These are phyloP conservation scores for Equus quagga DNA, from an alignment of 2,113 vertebrate genomes.

Conservation along the genomic window DNA sequence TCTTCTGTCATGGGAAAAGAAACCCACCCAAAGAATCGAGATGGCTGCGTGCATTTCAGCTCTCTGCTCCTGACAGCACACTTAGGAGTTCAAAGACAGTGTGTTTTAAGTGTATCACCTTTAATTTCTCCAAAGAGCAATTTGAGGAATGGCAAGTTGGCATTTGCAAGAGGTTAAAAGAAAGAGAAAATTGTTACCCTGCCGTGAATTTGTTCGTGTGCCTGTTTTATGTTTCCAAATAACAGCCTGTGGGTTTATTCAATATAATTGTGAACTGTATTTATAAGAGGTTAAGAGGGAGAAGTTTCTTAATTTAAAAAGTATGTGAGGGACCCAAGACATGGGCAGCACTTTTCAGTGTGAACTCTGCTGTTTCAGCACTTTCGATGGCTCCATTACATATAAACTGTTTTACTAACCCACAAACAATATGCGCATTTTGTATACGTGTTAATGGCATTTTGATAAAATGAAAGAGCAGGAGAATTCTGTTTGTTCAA, in stretches of 20 bases:
- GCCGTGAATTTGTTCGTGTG: constrained; percentile 74
- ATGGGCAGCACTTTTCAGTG: background rate
- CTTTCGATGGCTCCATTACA: background rate
- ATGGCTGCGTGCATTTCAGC: background rate
- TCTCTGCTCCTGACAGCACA: constrained; percentile 32
- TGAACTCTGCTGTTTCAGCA: background rate
- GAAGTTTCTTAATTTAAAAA: constrained; percentile 74
- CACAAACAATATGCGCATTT: background rate
- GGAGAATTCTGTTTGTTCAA: background rate
- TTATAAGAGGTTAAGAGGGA: constrained; percentile 55
- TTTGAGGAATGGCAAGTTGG: constrained; percentile 51
- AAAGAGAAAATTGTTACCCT: constrained; percentile 76
- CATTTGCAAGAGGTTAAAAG: constrained; percentile 81
- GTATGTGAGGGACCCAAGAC: background rate
- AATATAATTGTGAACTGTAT: constrained; percentile 60
- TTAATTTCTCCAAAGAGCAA: constrained; percentile 72
- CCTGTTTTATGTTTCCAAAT: constrained; percentile 74
- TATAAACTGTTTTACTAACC: constrained; percentile 35
- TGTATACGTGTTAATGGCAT: background rate
- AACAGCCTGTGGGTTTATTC: constrained; percentile 59
- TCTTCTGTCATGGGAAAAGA: background rate
- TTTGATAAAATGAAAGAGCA: background rate
- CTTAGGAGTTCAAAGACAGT: constrained; percentile 39
- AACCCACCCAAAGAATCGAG: background rate
- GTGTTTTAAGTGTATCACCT: constrained; percentile 64